Evolutionary conservation across 1,140 invertebrate species (phyloP), one percentile per base, ranked within the genome.

Genomic region (Cardiocondyla obscurior): DNA sequence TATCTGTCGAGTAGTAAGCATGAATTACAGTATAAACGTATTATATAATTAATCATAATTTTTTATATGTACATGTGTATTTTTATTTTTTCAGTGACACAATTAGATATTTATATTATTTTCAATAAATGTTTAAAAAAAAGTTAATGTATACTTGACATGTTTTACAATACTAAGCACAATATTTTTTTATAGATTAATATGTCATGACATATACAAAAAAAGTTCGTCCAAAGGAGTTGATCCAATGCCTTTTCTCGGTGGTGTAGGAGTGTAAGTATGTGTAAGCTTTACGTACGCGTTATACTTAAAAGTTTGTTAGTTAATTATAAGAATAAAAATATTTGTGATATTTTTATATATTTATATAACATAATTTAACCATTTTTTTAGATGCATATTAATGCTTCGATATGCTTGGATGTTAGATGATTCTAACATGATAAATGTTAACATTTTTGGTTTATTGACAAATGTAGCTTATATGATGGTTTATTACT

Each of bases 181-280:
- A 46, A 44, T 69, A 19, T 69, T 81, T 69, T 7, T 74, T 84
- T 93, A 36, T 81, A 95, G 94, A 69, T 95, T 96, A 87, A 94
- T 97, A 25, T 96, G 97, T 90, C 95, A 95, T 88, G 95, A 97
- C 83, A 96, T 97, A 81, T 95, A 96, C 39, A 95, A 96, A 85
- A 96, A 96, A 89, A 94, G 95, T 33, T 95, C 93, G 88, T 95
- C 96, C 12, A 93, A 95, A 84, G 95, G 95, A 81, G 94, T 95
- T 73, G 95, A 95, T 64, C 92, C 96, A 36, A 95, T 95, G 90
- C 96, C 96, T 1, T 97, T 97, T 93, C 86, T 97, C 51, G 96
- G 96, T 53, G 96, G 96, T 92, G 88, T 96, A 89, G 95, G 96
- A 85, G 95, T 97, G 97, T 97, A 92, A 96, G 96, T 96, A 77